Percentiles rank a stretch among this genome's conserved stretches.
phyloP scores from a whole-genome alignment of 1,140 invertebrate genomes.

The Sitodiplosis mosellana region DNA sequence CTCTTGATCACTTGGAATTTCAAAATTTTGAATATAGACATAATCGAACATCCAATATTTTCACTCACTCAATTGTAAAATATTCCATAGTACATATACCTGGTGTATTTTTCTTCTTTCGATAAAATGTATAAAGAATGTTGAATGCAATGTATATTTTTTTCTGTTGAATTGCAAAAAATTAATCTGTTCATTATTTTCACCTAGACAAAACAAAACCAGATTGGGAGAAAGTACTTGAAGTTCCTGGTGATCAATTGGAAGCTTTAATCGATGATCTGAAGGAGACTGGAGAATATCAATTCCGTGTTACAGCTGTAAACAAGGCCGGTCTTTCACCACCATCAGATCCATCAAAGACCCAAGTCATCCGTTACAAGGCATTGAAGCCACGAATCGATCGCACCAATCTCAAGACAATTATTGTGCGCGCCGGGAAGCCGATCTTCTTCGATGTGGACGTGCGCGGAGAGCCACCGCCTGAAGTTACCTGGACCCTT shows the following conservation, averaged over 20 bases:
- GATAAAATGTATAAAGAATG: no score
- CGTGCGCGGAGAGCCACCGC: slow-evolving; percentile 84
- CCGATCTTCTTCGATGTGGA: slow-evolving; percentile 84
- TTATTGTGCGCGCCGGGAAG: slow-evolving; percentile 80
- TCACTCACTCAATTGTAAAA: no score
- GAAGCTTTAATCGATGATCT: slow-evolving; percentile 69
- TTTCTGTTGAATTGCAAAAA: no score
- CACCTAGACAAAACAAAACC: slow-evolving; percentile 50
- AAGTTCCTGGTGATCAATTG: slow-evolving; percentile 51
- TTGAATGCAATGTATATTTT: no score
- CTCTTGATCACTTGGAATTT: no score
- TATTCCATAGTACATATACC: no score
- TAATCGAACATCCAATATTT: no score
- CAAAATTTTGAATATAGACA: no score
- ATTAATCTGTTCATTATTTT: slow-evolving; percentile 24
- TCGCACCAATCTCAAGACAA: slow-evolving; percentile 78
- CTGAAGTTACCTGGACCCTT: slow-evolving; percentile 73
- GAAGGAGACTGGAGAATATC: slow-evolving; percentile 81
- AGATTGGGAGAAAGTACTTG: slow-evolving; percentile 83
- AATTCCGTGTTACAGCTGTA: slow-evolving; percentile 87
- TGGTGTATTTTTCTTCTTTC: no score
- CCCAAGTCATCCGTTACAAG: slow-evolving; percentile 79
- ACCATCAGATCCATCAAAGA: slow-evolving; percentile 85
- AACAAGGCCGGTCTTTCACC: slow-evolving; percentile 91
- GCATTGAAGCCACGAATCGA: slow-evolving; percentile 85